These are phyloP conservation scores for Tetragonula carbonaria DNA, from an alignment of 2,888 invertebrate species.

Conservation along the genomic window DNA sequence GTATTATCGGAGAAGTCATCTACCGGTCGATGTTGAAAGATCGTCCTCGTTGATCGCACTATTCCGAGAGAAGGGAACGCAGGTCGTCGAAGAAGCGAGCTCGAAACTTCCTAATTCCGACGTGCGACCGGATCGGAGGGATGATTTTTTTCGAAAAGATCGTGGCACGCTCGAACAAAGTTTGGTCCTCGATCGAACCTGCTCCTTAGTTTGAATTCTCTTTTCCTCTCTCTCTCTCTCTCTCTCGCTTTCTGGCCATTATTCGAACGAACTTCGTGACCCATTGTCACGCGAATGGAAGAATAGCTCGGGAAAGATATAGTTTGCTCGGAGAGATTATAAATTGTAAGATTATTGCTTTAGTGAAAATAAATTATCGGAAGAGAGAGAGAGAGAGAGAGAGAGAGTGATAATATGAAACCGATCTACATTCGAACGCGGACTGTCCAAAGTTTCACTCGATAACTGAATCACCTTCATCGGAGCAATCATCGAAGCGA, in stretches of 20 bases:
- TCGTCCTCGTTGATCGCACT: slow-evolving; percentile 39
- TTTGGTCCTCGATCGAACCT: not conserved
- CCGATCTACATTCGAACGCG: slow-evolving; percentile 12
- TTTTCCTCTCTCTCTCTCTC: not conserved
- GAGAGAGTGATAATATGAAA: slow-evolving; percentile 11
- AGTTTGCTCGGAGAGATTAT: slow-evolving; percentile 33
- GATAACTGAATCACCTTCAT: slow-evolving; percentile 18
- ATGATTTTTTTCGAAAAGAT: slow-evolving; percentile 2
- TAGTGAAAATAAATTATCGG: slow-evolving; percentile 46
- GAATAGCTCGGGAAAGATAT: slow-evolving; percentile 17
- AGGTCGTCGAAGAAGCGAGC: not conserved
- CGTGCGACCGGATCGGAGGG: slow-evolving; percentile 26
- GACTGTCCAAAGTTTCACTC: slow-evolving; percentile 12
- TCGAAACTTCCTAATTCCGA: slow-evolving; percentile 34
- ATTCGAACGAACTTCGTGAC: slow-evolving; percentile 19
- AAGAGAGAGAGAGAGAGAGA: slow-evolving; percentile 13
- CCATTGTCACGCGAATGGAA: slow-evolving; percentile 23
- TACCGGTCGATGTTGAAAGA: slow-evolving; percentile 51
- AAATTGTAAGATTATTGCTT: slow-evolving; percentile 41
- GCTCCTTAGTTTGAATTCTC: not conserved
- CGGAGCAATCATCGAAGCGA: slow-evolving; percentile 21
- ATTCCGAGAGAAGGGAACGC: not conserved
- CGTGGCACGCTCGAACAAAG: not conserved
- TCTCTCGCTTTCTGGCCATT: not conserved
- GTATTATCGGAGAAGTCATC: slow-evolving; percentile 25